Evolutionary conservation across 1,140 invertebrate genomes (phyloP).

Genomic region (Heliconius melpomene): DNA sequence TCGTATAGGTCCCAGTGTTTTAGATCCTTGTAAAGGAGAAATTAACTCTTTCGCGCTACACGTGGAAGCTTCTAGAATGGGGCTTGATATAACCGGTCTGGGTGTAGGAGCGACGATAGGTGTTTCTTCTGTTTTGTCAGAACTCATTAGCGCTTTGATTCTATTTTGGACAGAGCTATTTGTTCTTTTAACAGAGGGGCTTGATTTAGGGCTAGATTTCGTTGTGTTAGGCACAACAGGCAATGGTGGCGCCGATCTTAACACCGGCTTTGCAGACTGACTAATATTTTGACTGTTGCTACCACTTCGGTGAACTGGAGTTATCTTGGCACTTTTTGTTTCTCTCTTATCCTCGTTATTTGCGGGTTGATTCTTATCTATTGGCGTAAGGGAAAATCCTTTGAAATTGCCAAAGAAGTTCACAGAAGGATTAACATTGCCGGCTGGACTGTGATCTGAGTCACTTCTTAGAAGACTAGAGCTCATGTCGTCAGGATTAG

Average conservation of each 20-base stretch:
- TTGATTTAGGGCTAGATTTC: constrained; percentile 60
- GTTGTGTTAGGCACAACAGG: constrained; percentile 65
- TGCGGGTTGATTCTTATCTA: constrained; percentile 79
- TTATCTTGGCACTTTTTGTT: constrained; percentile 70
- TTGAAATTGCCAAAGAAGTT: constrained; percentile 92
- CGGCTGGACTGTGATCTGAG: constrained; percentile 79
- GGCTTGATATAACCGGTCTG: constrained; percentile 89
- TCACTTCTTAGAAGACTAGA: constrained; percentile 81
- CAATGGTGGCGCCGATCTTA: constrained; percentile 77
- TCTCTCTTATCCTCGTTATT: constrained; percentile 47
- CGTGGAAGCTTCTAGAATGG: constrained; percentile 89
- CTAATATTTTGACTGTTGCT: constrained; percentile 66
- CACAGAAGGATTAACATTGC: constrained; percentile 78
- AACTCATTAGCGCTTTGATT: constrained; percentile 76
- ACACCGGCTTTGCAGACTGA: constrained; percentile 66
- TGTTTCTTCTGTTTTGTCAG: constrained; percentile 70
- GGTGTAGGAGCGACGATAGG: constrained; percentile 74
- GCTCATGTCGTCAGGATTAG: constrained; percentile 84
- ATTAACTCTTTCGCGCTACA: constrained; percentile 88
- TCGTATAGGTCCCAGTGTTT: constrained; percentile 80
- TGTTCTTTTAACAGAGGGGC: constrained; percentile 67
- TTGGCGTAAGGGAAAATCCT: constrained; percentile 89
- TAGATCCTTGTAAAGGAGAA: constrained; percentile 78
- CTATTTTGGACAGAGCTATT: constrained; percentile 73
- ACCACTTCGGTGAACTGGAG: constrained; percentile 68